A percentile compares a stretch with the other conserved stretches of the same genome.
Conservation (phyloP, 2,888 invertebrate genomes). For the Cremastinae sp. region DNA sequence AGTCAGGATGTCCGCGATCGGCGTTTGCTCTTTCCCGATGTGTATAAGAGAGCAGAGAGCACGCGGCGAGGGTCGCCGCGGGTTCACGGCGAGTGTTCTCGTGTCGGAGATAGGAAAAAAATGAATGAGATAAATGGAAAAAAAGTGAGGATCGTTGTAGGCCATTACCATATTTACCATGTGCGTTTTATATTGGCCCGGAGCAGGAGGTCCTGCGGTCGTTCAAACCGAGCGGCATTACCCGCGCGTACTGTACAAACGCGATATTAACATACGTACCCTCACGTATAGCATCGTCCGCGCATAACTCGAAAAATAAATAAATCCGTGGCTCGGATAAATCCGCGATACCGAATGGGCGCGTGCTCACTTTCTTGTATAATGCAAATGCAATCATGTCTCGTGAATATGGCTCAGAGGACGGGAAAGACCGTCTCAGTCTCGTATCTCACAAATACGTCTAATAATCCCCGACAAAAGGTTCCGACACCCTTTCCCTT, state of each 20-base stretch:
- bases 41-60: conserved; percentile 58
- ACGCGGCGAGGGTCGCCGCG: conserved; percentile 65
- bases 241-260: conserved; percentile 12
- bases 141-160: conserved; percentile 55
- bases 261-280: conserved; percentile 22
- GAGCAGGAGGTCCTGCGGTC: conserved; percentile 65
- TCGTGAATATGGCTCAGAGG: conserved; percentile 64
- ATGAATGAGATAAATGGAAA: conserved; percentile 43
- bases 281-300: conserved; percentile 68
- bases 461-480: conserved; percentile 40
- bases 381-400: conserved; percentile 80
- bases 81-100: conserved; percentile 68
- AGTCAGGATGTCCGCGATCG: conserved; percentile 44
- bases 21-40: conserved; percentile 34
- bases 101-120: conserved; percentile 70
- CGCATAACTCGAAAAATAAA: conserved; percentile 79
- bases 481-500: conserved; percentile 21
- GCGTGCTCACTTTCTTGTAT: conserved; percentile 75
- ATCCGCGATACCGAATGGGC: conserved; percentile 71
- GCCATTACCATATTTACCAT: conserved; percentile 77
- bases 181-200: conserved; percentile 70
- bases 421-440: not conserved
- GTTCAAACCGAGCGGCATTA: conserved; percentile 39
- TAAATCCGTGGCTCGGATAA: conserved; percentile 77
- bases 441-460: conserved; percentile 44